Percentiles rank a stretch among this genome's conserved stretches.
These are phyloP conservation scores for Stichodactyla helianthus DNA, from an alignment of 64 coral and sea anemone species.

Conservation along the genomic window DNA sequence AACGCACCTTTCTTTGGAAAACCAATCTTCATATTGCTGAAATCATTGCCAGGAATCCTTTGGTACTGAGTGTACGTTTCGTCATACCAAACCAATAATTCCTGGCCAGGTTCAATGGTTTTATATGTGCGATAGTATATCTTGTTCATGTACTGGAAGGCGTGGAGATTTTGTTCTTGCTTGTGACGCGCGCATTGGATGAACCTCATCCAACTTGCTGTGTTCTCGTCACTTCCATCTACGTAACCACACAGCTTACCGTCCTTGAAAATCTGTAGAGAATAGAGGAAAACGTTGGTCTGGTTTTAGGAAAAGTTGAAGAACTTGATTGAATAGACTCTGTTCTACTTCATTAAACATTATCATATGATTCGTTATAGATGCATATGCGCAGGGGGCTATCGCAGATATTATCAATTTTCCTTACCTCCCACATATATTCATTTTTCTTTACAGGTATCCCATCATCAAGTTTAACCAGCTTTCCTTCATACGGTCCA, in stretches of 20 bases:
- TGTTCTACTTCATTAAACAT: too few relatives aligned
- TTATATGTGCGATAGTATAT: conserved; percentile 48
- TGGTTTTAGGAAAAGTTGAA: too few relatives aligned
- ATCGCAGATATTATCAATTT: background rate
- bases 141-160: conserved; percentile 50
- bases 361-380: too few relatives aligned
- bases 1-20: background rate
- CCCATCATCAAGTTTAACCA: conserved; percentile 28
- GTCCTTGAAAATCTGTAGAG: conserved; percentile 46
- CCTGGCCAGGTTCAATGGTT: conserved; percentile 29
- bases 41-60: background rate
- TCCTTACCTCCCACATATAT: conserved; percentile 66
- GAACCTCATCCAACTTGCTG: conserved; percentile 56
- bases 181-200: conserved; percentile 30
- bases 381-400: too few relatives aligned
- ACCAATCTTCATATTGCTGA: background rate
- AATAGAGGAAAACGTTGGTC: background rate
- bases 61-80: conserved; percentile 12
- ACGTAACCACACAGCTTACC: conserved; percentile 48
- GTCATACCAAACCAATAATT: conserved; percentile 67
- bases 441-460: background rate
- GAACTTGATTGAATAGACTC: too few relatives aligned
- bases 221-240: conserved; percentile 54
- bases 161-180: conserved; percentile 51
- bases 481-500: conserved; percentile 53